These are phyloP conservation scores for Ctenomys sociabilis DNA, from an alignment of 2,113 vertebrate species.

Conservation along the genomic window DNA sequence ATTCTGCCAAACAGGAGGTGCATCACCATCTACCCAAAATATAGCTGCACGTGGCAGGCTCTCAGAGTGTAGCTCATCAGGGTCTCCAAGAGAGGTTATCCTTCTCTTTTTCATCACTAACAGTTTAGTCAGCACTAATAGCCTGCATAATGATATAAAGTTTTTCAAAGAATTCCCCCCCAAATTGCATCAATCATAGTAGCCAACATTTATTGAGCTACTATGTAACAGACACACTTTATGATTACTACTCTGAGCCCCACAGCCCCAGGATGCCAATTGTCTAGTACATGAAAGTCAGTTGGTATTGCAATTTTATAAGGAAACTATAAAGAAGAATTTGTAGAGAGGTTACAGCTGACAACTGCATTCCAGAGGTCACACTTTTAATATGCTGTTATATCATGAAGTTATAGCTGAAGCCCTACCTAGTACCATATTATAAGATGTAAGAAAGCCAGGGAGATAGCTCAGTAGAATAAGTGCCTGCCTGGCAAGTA, in stretches of 20 bases:
- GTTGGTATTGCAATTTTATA: not conserved
- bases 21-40: not conserved
- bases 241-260: not conserved
- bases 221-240: not conserved
- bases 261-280: not conserved
- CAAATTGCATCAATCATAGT: not conserved
- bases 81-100: not conserved
- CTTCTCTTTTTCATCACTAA: slow-evolving; percentile 5
- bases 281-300: no score
- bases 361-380: not conserved
- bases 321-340: not conserved
- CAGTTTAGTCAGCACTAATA: not conserved
- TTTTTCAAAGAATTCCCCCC: not conserved
- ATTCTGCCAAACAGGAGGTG: not conserved
- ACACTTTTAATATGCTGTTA: not conserved
- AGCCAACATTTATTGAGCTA: not conserved
- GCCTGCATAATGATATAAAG: not conserved
- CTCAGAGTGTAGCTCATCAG: not conserved
- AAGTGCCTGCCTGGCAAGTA: no score
- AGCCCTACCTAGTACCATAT: not conserved
- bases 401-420: not conserved
- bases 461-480: no score
- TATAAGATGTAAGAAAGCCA: slow-evolving; percentile 40
- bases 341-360: not conserved
- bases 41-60: not conserved